Base-by-base conservation (phyloP, 2,888 invertebrate genomes). In the Apoda limacodes region DNA sequence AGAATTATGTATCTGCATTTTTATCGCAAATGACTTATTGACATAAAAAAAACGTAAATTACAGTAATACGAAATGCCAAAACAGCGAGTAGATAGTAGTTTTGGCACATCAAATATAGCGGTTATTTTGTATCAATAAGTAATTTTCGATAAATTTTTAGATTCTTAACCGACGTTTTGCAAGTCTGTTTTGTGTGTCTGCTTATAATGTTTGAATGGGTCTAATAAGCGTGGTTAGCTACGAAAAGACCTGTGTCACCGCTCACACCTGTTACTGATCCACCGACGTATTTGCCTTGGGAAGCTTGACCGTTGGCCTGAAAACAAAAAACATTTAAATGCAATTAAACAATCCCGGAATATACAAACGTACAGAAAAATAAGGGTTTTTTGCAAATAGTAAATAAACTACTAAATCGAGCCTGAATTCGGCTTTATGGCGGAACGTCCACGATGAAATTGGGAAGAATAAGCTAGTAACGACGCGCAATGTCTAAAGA, bases 191-290 rank as follows among this genome's bases (percentile, higher is more conserved):
- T 17, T 9, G 19, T 28, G 9, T 30, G 17, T 34, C 22, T 22
- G 13, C 20, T 22, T 24, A 3, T 27, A 21, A 28, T 30, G 22
- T 9, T 15, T 24, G 25, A 35, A 30, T 42, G 35, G 41, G 42
- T 60, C 85, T 95, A 99, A 76, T 98, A 98, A 49, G 93, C 92
- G 75, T 98, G 98, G 80, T 98, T 93, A 56, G 95, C 94, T 50
- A 98, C 89, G 80, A 96, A 98, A 49, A 98, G 88, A 42, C 90
- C 89, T 50, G 92, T 85, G 3, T 88, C 92, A 30, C 90, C 96
- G 48, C 95, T 96, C 61, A 88, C 88, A 60, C 96, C 93, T 57
- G 85, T 83, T 13, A 90, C 89, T 42, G 92, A 93, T 57, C 98
- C 98, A 22, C 89, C 88, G 46, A 84, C 83, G 78, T 98, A 99